Evolutionary conservation across 2,113 vertebrate species (phyloP).

Genomic region (Sterna hirundo): DNA sequence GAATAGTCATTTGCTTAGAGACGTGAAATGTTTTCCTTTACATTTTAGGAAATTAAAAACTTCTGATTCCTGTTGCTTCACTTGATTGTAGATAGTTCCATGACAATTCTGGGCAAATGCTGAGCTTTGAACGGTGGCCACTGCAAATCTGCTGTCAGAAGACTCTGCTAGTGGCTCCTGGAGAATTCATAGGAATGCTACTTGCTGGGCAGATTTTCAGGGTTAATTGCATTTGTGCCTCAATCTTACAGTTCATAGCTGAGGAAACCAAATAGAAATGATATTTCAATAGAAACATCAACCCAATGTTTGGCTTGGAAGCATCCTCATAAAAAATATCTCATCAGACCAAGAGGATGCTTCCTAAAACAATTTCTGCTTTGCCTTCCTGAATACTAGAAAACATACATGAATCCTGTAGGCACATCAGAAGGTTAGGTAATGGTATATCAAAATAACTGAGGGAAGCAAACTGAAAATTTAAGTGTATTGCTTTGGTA

Average conservation of each 20-base stretch:
- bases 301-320: neutral
- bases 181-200: neutral
- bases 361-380: neutral
- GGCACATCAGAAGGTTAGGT: neutral
- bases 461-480: neutral
- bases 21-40: neutral
- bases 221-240: neutral
- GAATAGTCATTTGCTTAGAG: neutral
- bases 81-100: neutral
- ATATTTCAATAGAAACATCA: neutral
- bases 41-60: neutral
- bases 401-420: neutral
- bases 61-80: neutral
- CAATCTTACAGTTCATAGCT: neutral
- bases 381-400: neutral
- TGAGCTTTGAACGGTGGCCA: neutral
- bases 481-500: fast-evolving
- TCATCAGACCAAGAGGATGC: neutral
- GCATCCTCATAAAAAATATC: neutral
- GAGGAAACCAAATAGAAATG: neutral
- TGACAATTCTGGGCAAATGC: neutral
- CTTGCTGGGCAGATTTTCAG: neutral
- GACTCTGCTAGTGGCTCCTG: neutral
- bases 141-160: neutral
- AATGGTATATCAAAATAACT: neutral